Percentiles rank a stretch among this genome's conserved stretches.
Conservation (phyloP, 1,140 invertebrate species). For the Drosophila pectinifera region DNA sequence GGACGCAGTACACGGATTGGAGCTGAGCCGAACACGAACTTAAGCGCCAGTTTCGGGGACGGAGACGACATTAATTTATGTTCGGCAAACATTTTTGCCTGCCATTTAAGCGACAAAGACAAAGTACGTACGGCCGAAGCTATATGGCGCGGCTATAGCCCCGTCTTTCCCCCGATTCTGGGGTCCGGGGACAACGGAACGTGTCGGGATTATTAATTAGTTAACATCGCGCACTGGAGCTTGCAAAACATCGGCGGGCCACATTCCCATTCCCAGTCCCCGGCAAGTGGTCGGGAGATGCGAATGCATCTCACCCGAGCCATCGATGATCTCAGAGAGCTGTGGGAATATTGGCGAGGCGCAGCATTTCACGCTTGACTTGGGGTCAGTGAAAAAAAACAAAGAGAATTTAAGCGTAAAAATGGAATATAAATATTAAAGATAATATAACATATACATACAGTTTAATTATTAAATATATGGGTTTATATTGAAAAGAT, state of each 20-base stretch:
- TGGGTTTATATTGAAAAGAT: too few species aligned
- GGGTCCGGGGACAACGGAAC: constrained; percentile 42
- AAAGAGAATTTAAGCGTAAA: too few species aligned
- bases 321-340: constrained; percentile 18
- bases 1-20: constrained; percentile 30
- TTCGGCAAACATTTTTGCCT: constrained; percentile 75
- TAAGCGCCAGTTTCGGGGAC: constrained; percentile 59
- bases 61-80: constrained; percentile 70
- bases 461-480: too few species aligned
- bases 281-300: constrained; percentile 3
- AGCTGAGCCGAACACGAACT: constrained; percentile 41
- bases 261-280: constrained; percentile 23
- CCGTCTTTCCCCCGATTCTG: constrained; percentile 1
- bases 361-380: constrained; percentile 1
- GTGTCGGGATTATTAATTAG: constrained; percentile 76
- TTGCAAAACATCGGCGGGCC: constrained; percentile 40
- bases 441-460: too few species aligned
- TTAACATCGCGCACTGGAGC: constrained; percentile 29
- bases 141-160: constrained; percentile 1
- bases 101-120: constrained; percentile 76
- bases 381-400: constrained; percentile 5
- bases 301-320: constrained; percentile 11
- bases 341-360: constrained; percentile 23
- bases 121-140: constrained; percentile 43
- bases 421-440: too few species aligned